Conservation (phyloP, 2,797 vertebrate species). For the Bradypus variegatus region DNA sequence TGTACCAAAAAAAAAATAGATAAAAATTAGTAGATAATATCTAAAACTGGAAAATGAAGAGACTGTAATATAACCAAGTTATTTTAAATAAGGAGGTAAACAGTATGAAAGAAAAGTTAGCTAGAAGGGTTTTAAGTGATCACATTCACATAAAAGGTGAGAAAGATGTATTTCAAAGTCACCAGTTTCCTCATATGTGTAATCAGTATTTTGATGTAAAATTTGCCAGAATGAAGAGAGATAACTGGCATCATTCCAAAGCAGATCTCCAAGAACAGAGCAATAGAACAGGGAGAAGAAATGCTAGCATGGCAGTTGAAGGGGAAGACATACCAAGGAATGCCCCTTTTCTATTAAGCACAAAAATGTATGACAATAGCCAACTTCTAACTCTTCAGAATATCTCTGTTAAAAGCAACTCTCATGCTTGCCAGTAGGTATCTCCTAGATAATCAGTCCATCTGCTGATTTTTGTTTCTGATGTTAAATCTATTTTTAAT, state of each 20-base stretch:
- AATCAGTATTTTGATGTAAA: constrained; percentile 74
- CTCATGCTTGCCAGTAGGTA: not conserved
- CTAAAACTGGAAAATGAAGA: not conserved
- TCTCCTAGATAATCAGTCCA: constrained; percentile 30
- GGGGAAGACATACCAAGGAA: constrained; percentile 67
- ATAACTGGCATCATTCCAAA: constrained; percentile 73
- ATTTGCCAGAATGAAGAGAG: constrained; percentile 74
- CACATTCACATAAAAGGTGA: constrained; percentile 46
- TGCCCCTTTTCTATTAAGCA: constrained; percentile 70
- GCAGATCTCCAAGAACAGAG: constrained; percentile 73
- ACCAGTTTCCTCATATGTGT: constrained; percentile 66
- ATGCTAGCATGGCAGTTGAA: constrained; percentile 68
- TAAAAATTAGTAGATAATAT: not conserved
- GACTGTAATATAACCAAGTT: not conserved
- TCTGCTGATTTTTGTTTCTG: not conserved
- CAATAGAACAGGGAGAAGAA: constrained; percentile 67
- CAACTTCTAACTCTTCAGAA: constrained; percentile 61
- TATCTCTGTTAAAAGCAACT: constrained; percentile 36
- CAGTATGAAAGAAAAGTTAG: not conserved
- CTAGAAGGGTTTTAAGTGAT: not conserved
- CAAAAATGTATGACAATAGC: constrained; percentile 65
- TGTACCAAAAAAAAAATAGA: not conserved
- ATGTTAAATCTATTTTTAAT: not conserved
- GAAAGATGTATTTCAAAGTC: constrained; percentile 65
- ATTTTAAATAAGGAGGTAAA: constrained; percentile 12